Percentiles rank a stretch among this genome's conserved stretches.
Evolutionary conservation across 2,888 invertebrate genomes (phyloP).

Genomic region (Vannuccia rotundouncinata): DNA sequence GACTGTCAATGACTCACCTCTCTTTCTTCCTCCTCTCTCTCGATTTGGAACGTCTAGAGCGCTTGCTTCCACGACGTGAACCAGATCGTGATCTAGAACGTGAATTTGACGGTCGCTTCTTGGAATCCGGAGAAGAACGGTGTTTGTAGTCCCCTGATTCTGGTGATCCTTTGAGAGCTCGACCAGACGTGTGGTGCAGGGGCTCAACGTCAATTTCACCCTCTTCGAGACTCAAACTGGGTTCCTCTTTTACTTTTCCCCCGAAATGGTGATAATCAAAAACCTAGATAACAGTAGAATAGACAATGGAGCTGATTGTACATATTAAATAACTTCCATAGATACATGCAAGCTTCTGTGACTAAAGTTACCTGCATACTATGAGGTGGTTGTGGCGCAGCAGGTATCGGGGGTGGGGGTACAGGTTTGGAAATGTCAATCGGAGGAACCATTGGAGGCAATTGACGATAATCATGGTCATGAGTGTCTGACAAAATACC

Average conservation of each 20-base stretch:
- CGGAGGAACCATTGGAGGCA: background rate
- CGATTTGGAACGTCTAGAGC: constrained; percentile 43
- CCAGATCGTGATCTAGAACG: constrained; percentile 9
- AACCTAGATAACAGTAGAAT: background rate
- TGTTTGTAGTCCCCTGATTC: background rate
- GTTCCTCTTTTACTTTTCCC: constrained; percentile 40
- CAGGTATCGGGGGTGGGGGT: background rate
- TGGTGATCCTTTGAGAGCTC: background rate
- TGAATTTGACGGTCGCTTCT: constrained; percentile 47
- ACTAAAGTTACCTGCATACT: background rate
- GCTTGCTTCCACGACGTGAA: constrained; percentile 5
- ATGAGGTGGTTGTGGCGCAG: background rate
- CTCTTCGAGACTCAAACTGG: constrained; percentile 42
- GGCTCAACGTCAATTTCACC: constrained; percentile 21
- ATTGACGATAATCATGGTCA: background rate
- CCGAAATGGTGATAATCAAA: constrained; percentile 28
- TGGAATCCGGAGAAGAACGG: constrained; percentile 17
- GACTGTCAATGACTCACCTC: constrained; percentile 33
- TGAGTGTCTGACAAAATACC: background rate
- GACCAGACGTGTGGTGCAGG: background rate
- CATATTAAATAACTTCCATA: too few species aligned
- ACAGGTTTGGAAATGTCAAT: background rate
- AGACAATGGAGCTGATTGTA: background rate
- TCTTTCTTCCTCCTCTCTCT: constrained; percentile 46
- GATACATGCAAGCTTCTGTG: too few species aligned